A percentile compares a stretch with the other conserved stretches of the same genome.
phyloP scores from a whole-genome alignment of 2,888 invertebrate species.

The Stenodema calcarata region DNA sequence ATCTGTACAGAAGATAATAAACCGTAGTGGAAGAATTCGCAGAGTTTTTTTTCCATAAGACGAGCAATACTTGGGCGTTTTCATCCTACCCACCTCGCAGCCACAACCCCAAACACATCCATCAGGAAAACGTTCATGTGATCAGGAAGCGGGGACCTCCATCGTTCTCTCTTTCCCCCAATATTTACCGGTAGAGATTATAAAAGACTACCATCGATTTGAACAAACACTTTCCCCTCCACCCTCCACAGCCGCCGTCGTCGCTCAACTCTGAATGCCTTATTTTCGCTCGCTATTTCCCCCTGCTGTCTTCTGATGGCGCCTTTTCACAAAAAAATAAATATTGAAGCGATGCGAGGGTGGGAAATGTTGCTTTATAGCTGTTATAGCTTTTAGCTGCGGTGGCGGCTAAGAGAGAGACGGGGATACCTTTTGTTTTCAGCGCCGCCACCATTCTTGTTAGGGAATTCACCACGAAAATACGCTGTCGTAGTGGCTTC shows the following conservation, averaged over 20 bases:
- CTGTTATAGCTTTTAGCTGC: neutral
- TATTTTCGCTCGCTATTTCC: neutral
- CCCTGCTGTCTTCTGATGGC: neutral
- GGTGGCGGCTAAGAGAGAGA: neutral
- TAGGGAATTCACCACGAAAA: too few species aligned
- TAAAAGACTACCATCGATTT: neutral
- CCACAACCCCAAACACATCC: too few species aligned
- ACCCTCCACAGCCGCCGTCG: neutral
- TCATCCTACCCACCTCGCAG: too few species aligned
- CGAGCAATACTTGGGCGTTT: too few species aligned
- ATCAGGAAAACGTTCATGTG: neutral
- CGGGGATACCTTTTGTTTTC: neutral
- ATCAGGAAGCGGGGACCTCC: neutral
- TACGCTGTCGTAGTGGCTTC: too few species aligned
- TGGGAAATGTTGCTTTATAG: neutral
- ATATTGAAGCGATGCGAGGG: neutral
- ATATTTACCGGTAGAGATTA: neutral
- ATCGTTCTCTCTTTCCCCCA: neutral
- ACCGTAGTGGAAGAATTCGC: too few species aligned
- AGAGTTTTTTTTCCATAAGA: too few species aligned
- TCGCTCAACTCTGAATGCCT: neutral
- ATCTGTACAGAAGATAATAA: too few species aligned
- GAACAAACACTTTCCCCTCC: neutral
- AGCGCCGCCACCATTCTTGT: neutral
- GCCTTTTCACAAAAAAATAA: neutral